Evolutionary conservation across 2,113 vertebrate genomes (phyloP), one percentile per base, ranked within the genome.

Genomic region (Chionomys nivalis): DNA sequence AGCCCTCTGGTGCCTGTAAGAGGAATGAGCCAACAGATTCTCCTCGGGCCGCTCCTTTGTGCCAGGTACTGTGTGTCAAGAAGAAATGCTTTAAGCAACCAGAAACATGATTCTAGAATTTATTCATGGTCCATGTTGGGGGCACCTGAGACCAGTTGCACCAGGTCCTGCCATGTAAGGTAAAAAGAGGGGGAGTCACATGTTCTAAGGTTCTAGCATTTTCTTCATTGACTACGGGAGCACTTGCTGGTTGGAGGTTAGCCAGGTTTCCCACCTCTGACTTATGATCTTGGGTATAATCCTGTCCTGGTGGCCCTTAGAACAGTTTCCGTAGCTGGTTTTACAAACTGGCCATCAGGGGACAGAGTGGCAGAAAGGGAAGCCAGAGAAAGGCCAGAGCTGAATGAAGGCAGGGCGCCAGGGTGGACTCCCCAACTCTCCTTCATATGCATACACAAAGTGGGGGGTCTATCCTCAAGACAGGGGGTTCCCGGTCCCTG

Each of bases 361-460:
- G 16, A 76, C 10, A 26, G 36, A 72, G 68, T 2, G 11, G 16
- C 36, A 76, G 44, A 87, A 76, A 70, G 31, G 39, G 36, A 26
- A 3, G 31, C 47, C 9, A 58, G 17, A 79, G 68, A 90, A 81
- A 3, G 26, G 49, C 31, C 28, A 33, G 58, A 49, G 61, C 24
- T 36, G 31, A 47, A 28, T 36, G 31, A 47, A 28, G 61, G 8
- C 2, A 58, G 66, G 55, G n/a, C 5, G 0, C 1, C 0, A 1
- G 44, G 28, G 26, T 7, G 36, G 65, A 5, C 19, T 28, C 70
- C 36, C 44, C 44, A 42, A 21, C 4, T 66, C 33, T 0, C 83
- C 44, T 11, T 7, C 3, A 23, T 23, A 17, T 36, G 16, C 8
- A 1, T 1, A 11, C 72, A 4, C 21, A 26, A 3, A 7, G 33